A percentile compares a stretch with the other conserved stretches of the same genome.
phyloP scores from a whole-genome alignment of 2,888 invertebrate genomes.

The Cheilosia vernalis region DNA sequence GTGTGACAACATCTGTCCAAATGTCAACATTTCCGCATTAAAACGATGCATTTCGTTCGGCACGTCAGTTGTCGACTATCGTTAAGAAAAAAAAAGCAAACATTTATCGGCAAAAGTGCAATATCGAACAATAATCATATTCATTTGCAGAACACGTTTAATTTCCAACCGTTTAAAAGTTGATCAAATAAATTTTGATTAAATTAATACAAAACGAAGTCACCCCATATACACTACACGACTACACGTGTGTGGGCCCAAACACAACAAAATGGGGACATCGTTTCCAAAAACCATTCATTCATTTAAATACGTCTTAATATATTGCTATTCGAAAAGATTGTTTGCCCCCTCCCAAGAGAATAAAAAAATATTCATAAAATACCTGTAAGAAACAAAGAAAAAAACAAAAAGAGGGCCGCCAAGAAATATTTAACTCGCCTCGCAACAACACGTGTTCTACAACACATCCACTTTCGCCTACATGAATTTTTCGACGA shows the following conservation, averaged over 20 bases:
- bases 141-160: no score
- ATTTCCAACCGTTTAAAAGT: conserved; percentile 13
- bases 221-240: conserved; percentile 43
- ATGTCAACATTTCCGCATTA: no score
- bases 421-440: conserved; percentile 57
- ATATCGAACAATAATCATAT: no score
- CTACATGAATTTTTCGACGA: conserved; percentile 61
- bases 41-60: no score
- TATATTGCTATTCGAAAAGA: conserved; percentile 39
- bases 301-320: conserved; percentile 62
- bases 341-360: neutral
- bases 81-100: no score
- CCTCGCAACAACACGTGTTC: conserved; percentile 63
- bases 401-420: conserved; percentile 38
- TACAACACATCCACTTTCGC: conserved; percentile 60
- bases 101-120: no score
- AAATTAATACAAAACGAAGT: conserved; percentile 24
- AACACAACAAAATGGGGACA: conserved; percentile 48
- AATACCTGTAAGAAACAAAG: neutral
- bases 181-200: conserved; percentile 58
- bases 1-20: no score
- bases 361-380: conserved; percentile 10
- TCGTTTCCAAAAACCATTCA: conserved; percentile 45
- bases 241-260: conserved; percentile 51
- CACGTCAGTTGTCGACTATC: no score